phyloP scores from a whole-genome alignment of 2,888 invertebrate species.

The Aplocera efformata region DNA sequence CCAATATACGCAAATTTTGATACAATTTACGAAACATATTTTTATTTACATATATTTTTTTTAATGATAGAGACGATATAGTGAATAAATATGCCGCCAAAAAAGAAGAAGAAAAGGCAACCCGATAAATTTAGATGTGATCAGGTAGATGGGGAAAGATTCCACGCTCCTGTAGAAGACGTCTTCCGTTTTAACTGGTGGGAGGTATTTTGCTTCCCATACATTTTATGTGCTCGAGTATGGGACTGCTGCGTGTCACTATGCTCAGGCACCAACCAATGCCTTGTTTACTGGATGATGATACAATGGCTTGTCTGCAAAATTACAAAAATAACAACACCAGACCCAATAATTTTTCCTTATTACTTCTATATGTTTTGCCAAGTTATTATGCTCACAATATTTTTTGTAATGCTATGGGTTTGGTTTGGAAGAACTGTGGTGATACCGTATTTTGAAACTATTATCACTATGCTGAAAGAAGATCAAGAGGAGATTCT shows the following conservation, averaged over 20 bases:
- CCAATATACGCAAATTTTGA: too few species aligned
- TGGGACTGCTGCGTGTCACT: constrained; percentile 56
- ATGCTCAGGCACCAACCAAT: constrained; percentile 61
- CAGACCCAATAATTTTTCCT: constrained; percentile 61
- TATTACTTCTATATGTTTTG: constrained; percentile 67
- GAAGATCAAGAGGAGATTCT: constrained; percentile 8
- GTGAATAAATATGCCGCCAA: constrained; percentile 40
- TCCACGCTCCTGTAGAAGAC: constrained; percentile 49
- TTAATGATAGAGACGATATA: too few species aligned
- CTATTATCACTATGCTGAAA: constrained; percentile 38
- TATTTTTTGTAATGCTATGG: constrained; percentile 50
- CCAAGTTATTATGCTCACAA: constrained; percentile 55
- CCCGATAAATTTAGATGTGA: constrained; percentile 41
- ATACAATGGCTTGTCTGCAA: constrained; percentile 67
- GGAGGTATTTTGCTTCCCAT: constrained; percentile 67
- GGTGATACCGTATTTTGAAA: constrained; percentile 48
- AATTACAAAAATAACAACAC: constrained; percentile 52
- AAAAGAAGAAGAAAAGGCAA: constrained; percentile 33
- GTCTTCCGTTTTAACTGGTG: constrained; percentile 58
- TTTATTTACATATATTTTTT: too few species aligned
- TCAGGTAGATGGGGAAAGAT: constrained; percentile 45
- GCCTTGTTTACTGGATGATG: constrained; percentile 61
- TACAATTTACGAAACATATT: too few species aligned
- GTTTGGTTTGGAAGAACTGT: constrained; percentile 44
- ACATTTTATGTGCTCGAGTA: constrained; percentile 50